A percentile compares a stretch with the other conserved stretches of the same genome.
These are phyloP conservation scores for Chionoecetes opilio DNA, from an alignment of 1,140 invertebrate species.

Conservation along the genomic window DNA sequence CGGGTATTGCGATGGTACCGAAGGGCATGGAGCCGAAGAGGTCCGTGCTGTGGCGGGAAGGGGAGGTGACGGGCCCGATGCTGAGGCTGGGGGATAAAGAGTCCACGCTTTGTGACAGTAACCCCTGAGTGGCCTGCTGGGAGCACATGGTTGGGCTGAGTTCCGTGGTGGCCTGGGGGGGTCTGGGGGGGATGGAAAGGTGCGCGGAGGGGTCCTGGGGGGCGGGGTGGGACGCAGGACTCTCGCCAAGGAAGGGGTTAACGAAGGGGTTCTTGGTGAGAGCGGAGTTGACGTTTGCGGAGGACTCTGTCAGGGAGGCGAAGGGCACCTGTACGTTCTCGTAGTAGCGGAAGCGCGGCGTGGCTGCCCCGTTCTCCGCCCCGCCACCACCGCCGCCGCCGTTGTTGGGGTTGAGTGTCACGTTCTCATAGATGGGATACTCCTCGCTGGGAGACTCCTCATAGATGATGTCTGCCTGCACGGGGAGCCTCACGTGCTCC, in stretches of 20 bases:
- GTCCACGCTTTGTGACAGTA: slow-evolving; percentile 77
- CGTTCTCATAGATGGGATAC: slow-evolving; percentile 82
- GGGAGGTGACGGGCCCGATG: slow-evolving; percentile 65
- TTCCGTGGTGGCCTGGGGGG: slow-evolving; percentile 34
- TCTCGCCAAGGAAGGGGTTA: slow-evolving; percentile 66
- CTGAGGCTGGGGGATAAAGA: slow-evolving; percentile 68
- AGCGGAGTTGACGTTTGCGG: slow-evolving; percentile 56
- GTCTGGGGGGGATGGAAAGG: slow-evolving; percentile 34
- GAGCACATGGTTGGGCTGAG: slow-evolving; percentile 38
- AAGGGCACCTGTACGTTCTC: slow-evolving; percentile 66
- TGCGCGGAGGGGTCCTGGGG: slow-evolving; percentile 9
- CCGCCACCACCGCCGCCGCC: background rate
- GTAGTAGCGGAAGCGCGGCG: slow-evolving; percentile 69
- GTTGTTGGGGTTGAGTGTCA: slow-evolving; percentile 75
- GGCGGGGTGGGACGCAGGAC: slow-evolving; percentile 20
- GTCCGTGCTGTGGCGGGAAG: slow-evolving; percentile 79
- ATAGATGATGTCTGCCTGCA: slow-evolving; percentile 79
- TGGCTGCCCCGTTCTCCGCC: slow-evolving; percentile 59
- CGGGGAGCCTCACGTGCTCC: slow-evolving; percentile 68
- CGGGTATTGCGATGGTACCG: slow-evolving; percentile 79
- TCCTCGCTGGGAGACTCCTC: slow-evolving; percentile 81
- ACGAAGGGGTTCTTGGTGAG: slow-evolving; percentile 76
- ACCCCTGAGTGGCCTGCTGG: slow-evolving; percentile 59
- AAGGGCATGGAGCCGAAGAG: slow-evolving; percentile 82
- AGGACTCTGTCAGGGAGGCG: slow-evolving; percentile 6